Percentiles rank a stretch among this genome's conserved stretches.
Evolutionary conservation across 2,113 vertebrate species (phyloP).

Genomic region (Mionectes macconnelli): DNA sequence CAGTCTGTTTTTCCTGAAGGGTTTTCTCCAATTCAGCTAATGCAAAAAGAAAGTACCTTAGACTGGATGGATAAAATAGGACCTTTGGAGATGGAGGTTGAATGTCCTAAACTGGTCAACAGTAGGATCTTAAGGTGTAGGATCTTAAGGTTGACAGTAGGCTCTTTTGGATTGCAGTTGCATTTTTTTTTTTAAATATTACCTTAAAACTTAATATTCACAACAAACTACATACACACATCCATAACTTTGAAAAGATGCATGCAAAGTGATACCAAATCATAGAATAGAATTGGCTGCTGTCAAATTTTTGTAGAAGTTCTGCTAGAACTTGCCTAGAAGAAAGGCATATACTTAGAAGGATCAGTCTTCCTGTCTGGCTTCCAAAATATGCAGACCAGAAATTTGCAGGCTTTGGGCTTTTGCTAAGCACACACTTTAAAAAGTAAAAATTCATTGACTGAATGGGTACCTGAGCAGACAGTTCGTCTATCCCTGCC

Average conservation of each 20-base stretch:
- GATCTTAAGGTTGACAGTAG: too few relatives aligned
- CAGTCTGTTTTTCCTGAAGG: not conserved
- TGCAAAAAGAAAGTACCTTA: not conserved
- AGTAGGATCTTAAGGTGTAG: not conserved
- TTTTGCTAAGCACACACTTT: not conserved
- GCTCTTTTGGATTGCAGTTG: not conserved
- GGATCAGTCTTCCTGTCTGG: not conserved
- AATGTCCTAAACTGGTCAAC: not conserved
- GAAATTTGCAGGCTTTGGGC: not conserved
- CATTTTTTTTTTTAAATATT: not conserved
- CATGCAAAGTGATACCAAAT: not conserved
- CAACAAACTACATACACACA: not conserved
- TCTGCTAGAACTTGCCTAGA: not conserved
- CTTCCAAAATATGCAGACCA: not conserved
- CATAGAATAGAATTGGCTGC: not conserved
- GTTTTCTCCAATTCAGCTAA: not conserved
- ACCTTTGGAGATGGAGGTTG: not conserved
- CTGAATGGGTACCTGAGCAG: not conserved
- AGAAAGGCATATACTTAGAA: not conserved
- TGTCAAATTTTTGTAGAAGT: not conserved
- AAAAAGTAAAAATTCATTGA: not conserved
- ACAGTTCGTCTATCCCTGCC: not conserved
- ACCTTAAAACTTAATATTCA: not conserved
- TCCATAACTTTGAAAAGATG: not conserved
- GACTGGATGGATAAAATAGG: too few relatives aligned